Base-by-base conservation (phyloP, 2,797 vertebrate genomes). In the Anomalospiza imberbis region DNA sequence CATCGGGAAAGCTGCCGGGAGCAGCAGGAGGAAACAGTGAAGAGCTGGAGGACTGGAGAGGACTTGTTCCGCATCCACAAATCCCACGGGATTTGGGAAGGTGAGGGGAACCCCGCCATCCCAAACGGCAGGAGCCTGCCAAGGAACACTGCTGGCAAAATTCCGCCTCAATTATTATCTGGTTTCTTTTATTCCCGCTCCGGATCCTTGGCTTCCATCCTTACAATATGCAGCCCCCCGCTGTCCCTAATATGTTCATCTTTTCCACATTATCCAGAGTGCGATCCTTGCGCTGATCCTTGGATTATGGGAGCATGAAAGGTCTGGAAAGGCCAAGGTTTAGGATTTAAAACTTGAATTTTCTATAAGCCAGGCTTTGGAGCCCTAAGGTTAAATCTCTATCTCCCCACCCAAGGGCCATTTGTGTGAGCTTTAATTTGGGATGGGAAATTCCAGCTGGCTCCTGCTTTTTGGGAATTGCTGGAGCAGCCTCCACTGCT, bases 21-120 rank as follows among this genome's bases (percentile, higher is more conserved):
- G 90, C 94, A 88, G 91, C 92, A 7, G 87, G 93, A 96, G 94
- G 95, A 81, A 95, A 45, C 57, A 53, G 65, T 29, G 28, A 71
- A 89, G 45, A 91, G 71, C 50, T 2, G 2, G 83, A 89, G 90
- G 57, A 18, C 44, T 32, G 88, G 48, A 76, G 85, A 67, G 88
- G 61, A 83, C 40, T 94, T 7, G 63, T 63, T 55, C 92, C 10
- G 1, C 89, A 48, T 88, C 87, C 58, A 21, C 48, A 32, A 72
- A 88, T 94, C 90, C 86, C 58, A 2, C 0, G 2, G 88, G 82
- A 44, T 58, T 44, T 28, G 85, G 90, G 70, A 54, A 94, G 80
- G 62, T 66, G 85, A 90, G 80, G 95, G 92, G 83, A 94, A 73
- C 40, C 73, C 93, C 48, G 5, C 76, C 93, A 88, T 94, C 80